Percentiles rank a stretch among this genome's conserved stretches.
Conservation (phyloP, 35 echinoderm and acorn worm genomes). For the Hemicentrotus pulcherrimus region DNA sequence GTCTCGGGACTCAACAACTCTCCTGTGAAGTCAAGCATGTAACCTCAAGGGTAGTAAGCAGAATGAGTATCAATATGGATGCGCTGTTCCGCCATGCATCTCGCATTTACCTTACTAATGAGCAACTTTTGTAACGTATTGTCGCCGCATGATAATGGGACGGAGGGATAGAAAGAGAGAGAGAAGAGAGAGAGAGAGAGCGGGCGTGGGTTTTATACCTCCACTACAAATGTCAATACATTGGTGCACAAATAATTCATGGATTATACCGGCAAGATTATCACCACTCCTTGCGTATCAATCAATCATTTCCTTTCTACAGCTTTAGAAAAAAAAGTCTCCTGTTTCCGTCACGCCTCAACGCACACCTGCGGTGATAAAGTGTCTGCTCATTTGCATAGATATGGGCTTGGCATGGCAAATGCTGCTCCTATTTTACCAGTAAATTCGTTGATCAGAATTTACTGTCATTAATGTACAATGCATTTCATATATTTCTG, state of each 20-base stretch:
- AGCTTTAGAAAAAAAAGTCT: neutral
- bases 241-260: slow-evolving; percentile 13
- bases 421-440: neutral
- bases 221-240: neutral
- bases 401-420: neutral
- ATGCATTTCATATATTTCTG: neutral
- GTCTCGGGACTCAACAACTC: neutral
- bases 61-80: neutral
- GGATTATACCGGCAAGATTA: neutral
- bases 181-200: neutral
- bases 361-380: neutral
- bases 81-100: neutral
- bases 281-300: neutral
- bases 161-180: neutral
- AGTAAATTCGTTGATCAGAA: neutral
- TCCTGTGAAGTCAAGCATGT: neutral
- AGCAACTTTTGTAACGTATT: neutral
- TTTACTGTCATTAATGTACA: neutral
- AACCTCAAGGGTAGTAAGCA: neutral
- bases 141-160: neutral
- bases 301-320: neutral
- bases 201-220: neutral
- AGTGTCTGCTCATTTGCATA: slow-evolving; percentile 12
- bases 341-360: neutral
- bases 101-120: neutral